Percentiles rank a stretch among this genome's conserved stretches.
Evolutionary conservation across 1,140 invertebrate species (phyloP).

Genomic region (Zaprionus africanus): DNA sequence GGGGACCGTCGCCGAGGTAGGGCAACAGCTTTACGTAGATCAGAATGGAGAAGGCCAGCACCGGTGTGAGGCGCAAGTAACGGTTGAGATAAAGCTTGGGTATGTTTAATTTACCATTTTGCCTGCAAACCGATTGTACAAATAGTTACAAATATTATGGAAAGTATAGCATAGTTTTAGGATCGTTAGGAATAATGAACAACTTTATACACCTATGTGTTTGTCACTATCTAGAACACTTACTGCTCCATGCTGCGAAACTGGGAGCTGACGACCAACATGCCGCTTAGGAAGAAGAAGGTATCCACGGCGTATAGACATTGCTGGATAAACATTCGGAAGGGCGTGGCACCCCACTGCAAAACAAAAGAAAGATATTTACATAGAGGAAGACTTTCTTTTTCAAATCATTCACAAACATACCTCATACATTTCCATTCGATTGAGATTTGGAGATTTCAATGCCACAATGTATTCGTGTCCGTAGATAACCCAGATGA

Average conservation of each 20-base stretch:
- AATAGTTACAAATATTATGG: background rate
- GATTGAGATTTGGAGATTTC: constrained; percentile 64
- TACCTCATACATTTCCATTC: background rate
- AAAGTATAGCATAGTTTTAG: background rate
- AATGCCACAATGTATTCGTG: constrained; percentile 84
- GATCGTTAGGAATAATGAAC: background rate
- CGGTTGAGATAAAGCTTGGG: constrained; percentile 75
- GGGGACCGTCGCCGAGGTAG: constrained; percentile 52
- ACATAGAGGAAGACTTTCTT: too few species aligned
- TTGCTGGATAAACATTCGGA: constrained; percentile 80
- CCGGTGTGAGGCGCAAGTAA: constrained; percentile 69
- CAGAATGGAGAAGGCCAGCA: constrained; percentile 57
- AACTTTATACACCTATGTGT: too few species aligned
- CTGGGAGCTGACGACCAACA: constrained; percentile 86
- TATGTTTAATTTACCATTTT: constrained; percentile 67
- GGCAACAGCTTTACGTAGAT: constrained; percentile 57
- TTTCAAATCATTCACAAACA: background rate
- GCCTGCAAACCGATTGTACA: constrained; percentile 18
- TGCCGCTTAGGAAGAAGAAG: constrained; percentile 92
- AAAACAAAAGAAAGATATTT: background rate
- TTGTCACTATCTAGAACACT: constrained; percentile 74
- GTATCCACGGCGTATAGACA: constrained; percentile 94
- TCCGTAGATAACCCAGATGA: constrained; percentile 88
- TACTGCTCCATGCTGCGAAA: constrained; percentile 87
- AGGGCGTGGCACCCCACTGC: background rate